phyloP scores from a whole-genome alignment of 1,140 invertebrate species.

The Tetranychus urticae region DNA sequence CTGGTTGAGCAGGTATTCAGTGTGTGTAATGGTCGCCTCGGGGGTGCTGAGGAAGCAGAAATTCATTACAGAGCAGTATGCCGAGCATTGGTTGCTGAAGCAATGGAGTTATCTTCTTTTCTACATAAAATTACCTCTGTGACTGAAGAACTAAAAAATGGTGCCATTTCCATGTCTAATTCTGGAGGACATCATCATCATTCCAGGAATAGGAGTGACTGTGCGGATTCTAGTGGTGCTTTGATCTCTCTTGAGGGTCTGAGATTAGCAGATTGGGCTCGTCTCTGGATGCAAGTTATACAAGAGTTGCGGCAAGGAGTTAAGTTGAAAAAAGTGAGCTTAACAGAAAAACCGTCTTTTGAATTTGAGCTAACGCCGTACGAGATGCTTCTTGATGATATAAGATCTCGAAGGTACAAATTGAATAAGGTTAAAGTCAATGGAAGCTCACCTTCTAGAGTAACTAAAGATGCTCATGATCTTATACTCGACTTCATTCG shows the following conservation, averaged over 20 bases:
- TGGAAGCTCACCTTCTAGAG: constrained; percentile 47
- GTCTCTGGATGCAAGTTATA: constrained; percentile 89
- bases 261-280: constrained; percentile 35
- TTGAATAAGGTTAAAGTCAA: constrained; percentile 30
- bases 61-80: constrained; percentile 73
- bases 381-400: constrained; percentile 90
- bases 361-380: constrained; percentile 91
- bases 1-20: constrained; percentile 8
- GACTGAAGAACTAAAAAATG: constrained; percentile 18
- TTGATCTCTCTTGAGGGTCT: neutral
- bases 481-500: constrained; percentile 88
- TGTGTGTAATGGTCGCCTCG: constrained; percentile 18
- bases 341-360: constrained; percentile 24
- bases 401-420: constrained; percentile 60
- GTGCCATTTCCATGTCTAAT: neutral
- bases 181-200: neutral
- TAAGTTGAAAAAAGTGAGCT: constrained; percentile 63
- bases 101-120: constrained; percentile 64
- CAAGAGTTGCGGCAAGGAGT: constrained; percentile 53
- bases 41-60: constrained; percentile 30
- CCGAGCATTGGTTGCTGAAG: constrained; percentile 64
- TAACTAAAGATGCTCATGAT: constrained; percentile 78
- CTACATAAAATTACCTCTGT: constrained; percentile 45
- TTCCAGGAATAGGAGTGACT: neutral
- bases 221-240: neutral